A percentile compares a stretch with the other conserved stretches of the same genome.
Evolutionary conservation across 2,113 vertebrate species (phyloP).

Genomic region (Tricholaema leucomelas): DNA sequence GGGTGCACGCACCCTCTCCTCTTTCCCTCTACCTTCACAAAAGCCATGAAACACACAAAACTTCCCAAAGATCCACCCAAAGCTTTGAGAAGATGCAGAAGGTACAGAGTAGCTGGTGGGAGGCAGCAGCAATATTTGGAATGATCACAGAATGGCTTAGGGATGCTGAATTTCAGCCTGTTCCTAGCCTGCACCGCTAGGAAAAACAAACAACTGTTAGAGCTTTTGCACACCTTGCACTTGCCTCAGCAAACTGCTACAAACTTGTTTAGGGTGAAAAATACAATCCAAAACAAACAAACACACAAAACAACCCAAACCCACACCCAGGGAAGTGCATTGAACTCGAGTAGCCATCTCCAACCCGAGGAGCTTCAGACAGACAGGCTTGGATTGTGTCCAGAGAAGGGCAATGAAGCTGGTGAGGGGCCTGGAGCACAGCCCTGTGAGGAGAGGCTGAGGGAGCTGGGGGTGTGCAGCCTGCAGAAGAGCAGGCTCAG

Average conservation of each 20-base stretch:
- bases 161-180: fast-evolving
- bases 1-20: background rate
- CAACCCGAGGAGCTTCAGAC: background rate
- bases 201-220: background rate
- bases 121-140: fast-evolving
- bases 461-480: too few species aligned
- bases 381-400: too few species aligned
- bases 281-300: too few species aligned
- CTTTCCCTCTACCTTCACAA: background rate
- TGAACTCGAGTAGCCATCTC: background rate
- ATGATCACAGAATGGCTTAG: too few species aligned
- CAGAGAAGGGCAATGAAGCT: too few species aligned
- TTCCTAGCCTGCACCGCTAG: background rate
- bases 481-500: too few species aligned
- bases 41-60: fast-evolving
- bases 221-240: background rate
- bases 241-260: background rate
- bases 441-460: too few species aligned
- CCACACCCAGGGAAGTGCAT: fast-evolving
- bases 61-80: too few species aligned
- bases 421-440: too few species aligned
- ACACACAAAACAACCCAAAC: too few species aligned
- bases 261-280: background rate
- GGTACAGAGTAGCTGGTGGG: fast-evolving
- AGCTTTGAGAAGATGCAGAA: fast-evolving